Conservation (phyloP, 2,797 vertebrate genomes). For the Myiotriccus ornatus region DNA sequence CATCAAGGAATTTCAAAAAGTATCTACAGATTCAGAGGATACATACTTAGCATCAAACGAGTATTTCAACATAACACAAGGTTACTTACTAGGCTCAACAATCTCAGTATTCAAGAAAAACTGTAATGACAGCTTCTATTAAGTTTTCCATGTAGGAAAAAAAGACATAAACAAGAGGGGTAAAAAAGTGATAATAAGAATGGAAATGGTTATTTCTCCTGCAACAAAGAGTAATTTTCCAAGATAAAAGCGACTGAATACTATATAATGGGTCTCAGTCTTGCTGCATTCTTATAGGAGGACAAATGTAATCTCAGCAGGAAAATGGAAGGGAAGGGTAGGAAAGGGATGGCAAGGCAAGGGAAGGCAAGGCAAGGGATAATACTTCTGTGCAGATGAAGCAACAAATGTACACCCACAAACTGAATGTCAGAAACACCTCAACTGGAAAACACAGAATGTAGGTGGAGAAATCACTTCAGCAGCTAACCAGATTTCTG, state of each 20-base stretch:
- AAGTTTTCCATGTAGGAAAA: background rate
- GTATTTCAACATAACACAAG: background rate
- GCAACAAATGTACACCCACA: background rate
- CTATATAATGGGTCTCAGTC: background rate
- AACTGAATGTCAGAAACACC: background rate
- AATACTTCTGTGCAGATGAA: background rate
- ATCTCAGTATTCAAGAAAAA: conserved; percentile 42
- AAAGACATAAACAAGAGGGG: background rate
- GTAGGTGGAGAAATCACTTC: background rate
- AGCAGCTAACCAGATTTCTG: background rate
- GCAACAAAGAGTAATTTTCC: background rate
- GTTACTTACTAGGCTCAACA: conserved; percentile 17
- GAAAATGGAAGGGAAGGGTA: background rate
- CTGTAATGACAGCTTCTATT: background rate
- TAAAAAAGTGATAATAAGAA: background rate
- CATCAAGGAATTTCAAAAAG: conserved; percentile 3
- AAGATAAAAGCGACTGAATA: background rate
- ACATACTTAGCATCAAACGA: conserved; percentile 4
- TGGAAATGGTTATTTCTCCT: background rate
- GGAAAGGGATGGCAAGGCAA: background rate
- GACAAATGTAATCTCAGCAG: background rate
- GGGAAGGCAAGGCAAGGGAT: background rate
- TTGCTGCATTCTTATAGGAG: background rate
- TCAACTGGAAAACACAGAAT: background rate
- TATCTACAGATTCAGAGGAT: conserved; percentile 18